Evolutionary conservation across 2,888 invertebrate species (phyloP).

Genomic region (Torymus texanus): DNA sequence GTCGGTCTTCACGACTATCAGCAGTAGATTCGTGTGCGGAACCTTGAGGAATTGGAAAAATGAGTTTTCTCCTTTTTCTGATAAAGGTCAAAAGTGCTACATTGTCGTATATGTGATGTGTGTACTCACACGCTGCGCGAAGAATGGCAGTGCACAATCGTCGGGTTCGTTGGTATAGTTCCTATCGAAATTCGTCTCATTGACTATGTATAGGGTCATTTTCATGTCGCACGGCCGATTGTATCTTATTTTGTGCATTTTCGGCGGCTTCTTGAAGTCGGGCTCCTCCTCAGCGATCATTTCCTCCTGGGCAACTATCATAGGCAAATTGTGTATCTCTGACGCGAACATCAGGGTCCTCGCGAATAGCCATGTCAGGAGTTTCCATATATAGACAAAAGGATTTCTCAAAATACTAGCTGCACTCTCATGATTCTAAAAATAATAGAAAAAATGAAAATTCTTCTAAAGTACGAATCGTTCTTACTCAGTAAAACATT

Average conservation of each 20-base stretch:
- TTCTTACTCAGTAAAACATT: too few species aligned
- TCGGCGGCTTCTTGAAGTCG: constrained; percentile 64
- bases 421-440: constrained; percentile 62
- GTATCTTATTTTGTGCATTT: constrained; percentile 61
- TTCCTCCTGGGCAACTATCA: constrained; percentile 63
- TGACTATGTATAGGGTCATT: constrained; percentile 82
- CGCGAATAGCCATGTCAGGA: constrained; percentile 72
- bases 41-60: constrained; percentile 71
- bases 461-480: background rate
- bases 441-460: constrained; percentile 20
- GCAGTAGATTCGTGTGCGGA: constrained; percentile 85
- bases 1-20: constrained; percentile 83
- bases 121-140: constrained; percentile 79
- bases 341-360: constrained; percentile 71
- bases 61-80: background rate
- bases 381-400: constrained; percentile 68
- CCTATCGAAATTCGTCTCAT: constrained; percentile 76
- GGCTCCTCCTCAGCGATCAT: constrained; percentile 69
- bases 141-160: constrained; percentile 79
- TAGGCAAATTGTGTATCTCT: constrained; percentile 67
- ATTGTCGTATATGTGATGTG: background rate
- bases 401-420: constrained; percentile 68
- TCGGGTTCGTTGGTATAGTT: constrained; percentile 73
- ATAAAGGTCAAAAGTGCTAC: background rate
- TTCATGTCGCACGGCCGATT: constrained; percentile 84